phyloP scores from a whole-genome alignment of 2,888 invertebrate species.

The Pristionchus arcanus region DNA sequence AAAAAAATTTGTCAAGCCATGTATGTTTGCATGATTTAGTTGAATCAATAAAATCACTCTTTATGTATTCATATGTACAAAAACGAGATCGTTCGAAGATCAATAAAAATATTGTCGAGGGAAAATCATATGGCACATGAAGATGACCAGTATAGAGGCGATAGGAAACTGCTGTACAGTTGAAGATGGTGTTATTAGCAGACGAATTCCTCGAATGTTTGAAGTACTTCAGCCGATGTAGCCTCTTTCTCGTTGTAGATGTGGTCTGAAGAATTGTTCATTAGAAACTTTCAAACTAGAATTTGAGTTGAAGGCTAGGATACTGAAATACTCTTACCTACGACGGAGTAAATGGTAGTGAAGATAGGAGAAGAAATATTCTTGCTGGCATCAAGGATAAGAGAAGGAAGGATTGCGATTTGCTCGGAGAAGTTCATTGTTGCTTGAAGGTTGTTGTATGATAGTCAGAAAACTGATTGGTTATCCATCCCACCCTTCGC shows the following conservation, averaged over 20 bases:
- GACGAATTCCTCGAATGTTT: not conserved
- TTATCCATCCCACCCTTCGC: not conserved
- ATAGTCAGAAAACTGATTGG: slow-evolving; percentile 6
- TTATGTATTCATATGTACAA: too few relatives aligned
- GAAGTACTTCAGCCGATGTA: not conserved
- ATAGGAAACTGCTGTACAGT: too few relatives aligned
- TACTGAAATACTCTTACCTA: not conserved
- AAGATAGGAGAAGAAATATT: not conserved
- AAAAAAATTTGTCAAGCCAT: too few relatives aligned
- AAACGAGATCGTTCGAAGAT: not conserved
- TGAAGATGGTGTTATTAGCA: not conserved
- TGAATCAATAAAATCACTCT: too few relatives aligned
- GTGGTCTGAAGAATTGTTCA: not conserved
- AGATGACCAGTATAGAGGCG: not conserved
- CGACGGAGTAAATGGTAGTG: not conserved
- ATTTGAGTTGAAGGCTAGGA: not conserved
- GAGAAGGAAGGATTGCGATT: not conserved
- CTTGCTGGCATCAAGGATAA: slow-evolving; percentile 10
- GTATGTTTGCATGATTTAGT: too few relatives aligned
- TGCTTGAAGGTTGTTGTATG: not conserved
- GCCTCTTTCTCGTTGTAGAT: not conserved
- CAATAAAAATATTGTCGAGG: not conserved
- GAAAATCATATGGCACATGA: too few relatives aligned
- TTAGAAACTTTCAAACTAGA: not conserved
- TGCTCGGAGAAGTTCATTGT: slow-evolving; percentile 15